phyloP scores from a whole-genome alignment of 2,797 vertebrate species.

The Sylvia borin region DNA sequence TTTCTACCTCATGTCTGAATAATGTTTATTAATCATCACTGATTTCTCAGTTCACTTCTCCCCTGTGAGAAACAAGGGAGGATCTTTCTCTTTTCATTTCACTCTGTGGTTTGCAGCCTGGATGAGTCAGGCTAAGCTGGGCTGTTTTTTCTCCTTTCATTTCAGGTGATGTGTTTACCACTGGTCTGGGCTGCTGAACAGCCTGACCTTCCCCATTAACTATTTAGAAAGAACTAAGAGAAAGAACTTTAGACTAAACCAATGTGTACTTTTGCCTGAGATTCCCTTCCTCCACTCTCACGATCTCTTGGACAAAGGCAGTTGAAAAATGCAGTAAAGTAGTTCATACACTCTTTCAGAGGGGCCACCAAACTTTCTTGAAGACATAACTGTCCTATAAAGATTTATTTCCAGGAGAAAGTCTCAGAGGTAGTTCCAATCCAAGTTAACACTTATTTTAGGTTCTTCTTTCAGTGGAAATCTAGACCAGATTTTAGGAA shows the following conservation, averaged over 20 bases:
- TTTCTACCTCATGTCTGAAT: constrained; percentile 44
- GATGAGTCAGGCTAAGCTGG: neutral
- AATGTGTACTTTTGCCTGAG: neutral
- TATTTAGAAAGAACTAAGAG: neutral
- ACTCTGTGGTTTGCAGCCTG: neutral
- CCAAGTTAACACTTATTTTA: neutral
- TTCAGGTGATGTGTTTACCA: neutral
- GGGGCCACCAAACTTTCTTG: neutral
- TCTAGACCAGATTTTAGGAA: neutral
- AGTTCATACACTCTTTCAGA: neutral
- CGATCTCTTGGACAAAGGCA: neutral
- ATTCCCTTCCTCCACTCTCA: neutral
- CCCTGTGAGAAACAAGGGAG: neutral
- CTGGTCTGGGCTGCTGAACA: neutral
- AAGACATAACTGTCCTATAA: neutral
- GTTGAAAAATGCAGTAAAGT: neutral
- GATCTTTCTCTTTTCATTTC: neutral
- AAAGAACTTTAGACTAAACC: neutral
- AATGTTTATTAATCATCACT: constrained; percentile 45
- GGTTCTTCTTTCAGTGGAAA: neutral
- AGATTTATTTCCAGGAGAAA: neutral
- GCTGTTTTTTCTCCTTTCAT: constrained; percentile 12
- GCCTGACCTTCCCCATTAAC: neutral
- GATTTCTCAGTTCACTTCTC: neutral
- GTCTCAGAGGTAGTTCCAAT: neutral